Evolutionary conservation across 2,113 vertebrate species (phyloP), one percentile per base, ranked within the genome.

Genomic region (Dasypus novemcinctus): DNA sequence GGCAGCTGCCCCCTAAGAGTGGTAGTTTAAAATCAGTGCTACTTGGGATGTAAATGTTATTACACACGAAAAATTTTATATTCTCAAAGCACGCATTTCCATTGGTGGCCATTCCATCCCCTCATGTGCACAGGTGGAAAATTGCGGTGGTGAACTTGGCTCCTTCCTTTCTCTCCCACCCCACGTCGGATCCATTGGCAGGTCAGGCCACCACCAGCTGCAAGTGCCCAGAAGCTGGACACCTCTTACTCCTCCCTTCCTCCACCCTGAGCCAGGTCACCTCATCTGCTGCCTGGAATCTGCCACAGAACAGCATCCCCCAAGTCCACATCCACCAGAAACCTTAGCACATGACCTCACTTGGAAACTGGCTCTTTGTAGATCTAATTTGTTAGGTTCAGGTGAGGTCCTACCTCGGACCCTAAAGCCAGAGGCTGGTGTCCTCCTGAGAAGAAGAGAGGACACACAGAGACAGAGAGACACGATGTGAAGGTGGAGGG

Each of bases 141-240:
- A n/a, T n/a, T n/a, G n/a, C n/a, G n/a, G n/a, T n/a, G n/a, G n/a
- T n/a, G n/a, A n/a, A n/a, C n/a, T 21, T 2, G 13, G 41, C 27
- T 66, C n/a, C 20, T 38, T 1, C 52, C 25, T 31, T 23, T 33
- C 3, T 59, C 29, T 31, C 29, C 38, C n/a, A 4, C 3, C 49
- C 38, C 33, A 21, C 7, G 0, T 68, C 64, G 0, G 1, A 7
- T 29, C 63, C 8, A 2, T 25, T 21, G 1, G 36, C 7, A 7
- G 20, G 57, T 54, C 18, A 23, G 1, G 33, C 5, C 20, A 3
- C n/a, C 17, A 17, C 9, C 15, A 4, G 29, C 15, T 10, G 66
- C 72, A 6, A 0, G 15, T 11, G 3, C 38, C 25, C 38, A 5
- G n/a, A 41, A 9, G 63, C 71, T 54, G 31, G 36, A 7, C 0